These are phyloP conservation scores for Pseudois nayaur DNA, from an alignment of 2,113 vertebrate species.

Conservation along the genomic window DNA sequence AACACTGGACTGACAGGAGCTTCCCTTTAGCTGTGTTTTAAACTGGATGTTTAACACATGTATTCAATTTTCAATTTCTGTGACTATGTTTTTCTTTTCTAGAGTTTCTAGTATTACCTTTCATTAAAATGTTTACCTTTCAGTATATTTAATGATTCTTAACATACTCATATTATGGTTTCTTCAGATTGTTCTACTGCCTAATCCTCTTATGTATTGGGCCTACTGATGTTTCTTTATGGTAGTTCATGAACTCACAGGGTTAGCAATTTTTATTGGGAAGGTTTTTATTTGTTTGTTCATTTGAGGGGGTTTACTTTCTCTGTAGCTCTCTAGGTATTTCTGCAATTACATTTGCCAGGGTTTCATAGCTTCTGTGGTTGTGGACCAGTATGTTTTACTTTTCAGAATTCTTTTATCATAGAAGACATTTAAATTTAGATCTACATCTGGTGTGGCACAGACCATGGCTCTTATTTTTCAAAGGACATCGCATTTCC, in stretches of 20 bases:
- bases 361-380: neutral
- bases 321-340: neutral
- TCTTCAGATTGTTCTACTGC: neutral
- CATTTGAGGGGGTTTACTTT: neutral
- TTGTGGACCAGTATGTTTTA: neutral
- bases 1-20: neutral
- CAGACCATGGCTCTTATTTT: neutral
- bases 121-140: conserved; percentile 2
- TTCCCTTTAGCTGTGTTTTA: neutral
- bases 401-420: neutral
- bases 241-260: neutral
- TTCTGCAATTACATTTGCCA: neutral
- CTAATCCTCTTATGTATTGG: neutral
- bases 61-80: neutral
- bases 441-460: neutral
- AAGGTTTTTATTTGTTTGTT: neutral
- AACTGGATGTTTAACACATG: neutral
- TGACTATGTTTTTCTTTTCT: neutral
- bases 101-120: neutral
- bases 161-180: neutral
- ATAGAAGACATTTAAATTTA: neutral
- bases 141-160: neutral
- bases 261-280: neutral
- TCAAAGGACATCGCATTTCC: neutral
- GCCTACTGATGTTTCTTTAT: neutral